Evolutionary conservation across 2,113 vertebrate genomes (phyloP), one percentile per base, ranked within the genome.

Genomic region (Hepsetus odoe): DNA sequence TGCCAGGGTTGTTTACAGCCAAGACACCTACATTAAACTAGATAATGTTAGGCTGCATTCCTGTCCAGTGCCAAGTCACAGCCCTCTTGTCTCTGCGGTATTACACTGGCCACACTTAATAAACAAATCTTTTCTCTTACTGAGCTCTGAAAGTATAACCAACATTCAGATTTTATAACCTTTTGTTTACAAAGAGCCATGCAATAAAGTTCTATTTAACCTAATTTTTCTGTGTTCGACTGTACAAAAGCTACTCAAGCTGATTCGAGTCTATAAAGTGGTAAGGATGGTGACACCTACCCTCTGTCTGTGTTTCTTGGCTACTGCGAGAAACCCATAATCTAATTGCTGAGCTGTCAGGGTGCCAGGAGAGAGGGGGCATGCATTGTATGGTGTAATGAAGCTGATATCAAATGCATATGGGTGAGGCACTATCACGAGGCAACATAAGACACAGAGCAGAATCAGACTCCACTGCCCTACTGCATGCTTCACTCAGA

Each of bases 301-400:
- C 51, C 73, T 84, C 77, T 44, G 81, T 84, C 83, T 35, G 72
- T 78, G 80, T 84, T 88, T 87, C 84, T 89, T 88, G 88, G 88
- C 89, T 49, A 79, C 62, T 44, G 80, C 75, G 79, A 75, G 77
- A 84, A 80, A 74, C 87, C 86, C 85, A 80, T 90, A 90, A 91
- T 90, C 89, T 87, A 87, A 89, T 91, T 87, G 88, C 86, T 72
- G 79, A 82, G 86, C 82, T 90, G 88, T 90, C 89, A 84, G 5
- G 80, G 85, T 86, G 90, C 90, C 91, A 92, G 85, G 85, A 88
- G 82, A 85, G 80, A 66, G 46, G 81, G 74, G 82, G 87, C 84
- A 85, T 87, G 85, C 82, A 80, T 84, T 78, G 80, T 71, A 76
- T 83, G 83, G 80, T 84, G 83, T 89, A 90, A 91, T 89, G 87